A percentile compares a stretch with the other conserved stretches of the same genome.
phyloP scores from a whole-genome alignment of 92 coral and sea anemone species.

The Porites rus region DNA sequence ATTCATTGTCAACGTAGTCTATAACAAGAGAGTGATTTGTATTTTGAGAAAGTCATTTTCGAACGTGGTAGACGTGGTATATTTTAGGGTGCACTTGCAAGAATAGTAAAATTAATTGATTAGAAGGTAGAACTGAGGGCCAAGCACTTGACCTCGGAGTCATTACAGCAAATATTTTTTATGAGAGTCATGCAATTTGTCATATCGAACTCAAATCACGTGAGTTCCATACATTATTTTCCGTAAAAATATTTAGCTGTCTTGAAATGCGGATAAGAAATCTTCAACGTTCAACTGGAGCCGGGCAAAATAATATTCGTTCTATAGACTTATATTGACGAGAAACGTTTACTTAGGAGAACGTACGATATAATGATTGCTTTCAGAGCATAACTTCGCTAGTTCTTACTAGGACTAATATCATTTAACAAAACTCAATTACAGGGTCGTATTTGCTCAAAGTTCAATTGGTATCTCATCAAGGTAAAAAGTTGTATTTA shows the following conservation, averaged over 20 bases:
- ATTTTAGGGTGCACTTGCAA: slow-evolving; percentile 1
- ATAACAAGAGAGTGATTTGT: too few relatives aligned
- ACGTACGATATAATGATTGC: too few relatives aligned
- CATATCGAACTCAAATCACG: not conserved
- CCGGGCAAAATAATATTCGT: not conserved
- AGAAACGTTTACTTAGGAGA: not conserved
- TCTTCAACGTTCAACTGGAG: not conserved
- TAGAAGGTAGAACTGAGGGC: not conserved
- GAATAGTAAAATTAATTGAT: not conserved
- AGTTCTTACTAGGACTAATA: too few relatives aligned
- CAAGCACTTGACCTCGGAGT: slow-evolving; percentile 13
- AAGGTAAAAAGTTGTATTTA: too few relatives aligned
- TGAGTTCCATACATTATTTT: not conserved
- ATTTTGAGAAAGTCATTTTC: too few relatives aligned
- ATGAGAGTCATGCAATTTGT: not conserved
- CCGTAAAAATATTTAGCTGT: not conserved
- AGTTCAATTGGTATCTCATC: too few relatives aligned
- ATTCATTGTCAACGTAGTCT: too few relatives aligned
- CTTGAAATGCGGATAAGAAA: not conserved
- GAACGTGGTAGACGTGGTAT: not conserved
- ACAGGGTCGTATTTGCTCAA: too few relatives aligned
- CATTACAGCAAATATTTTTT: not conserved
- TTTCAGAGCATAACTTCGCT: too few relatives aligned
- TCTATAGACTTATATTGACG: too few relatives aligned
- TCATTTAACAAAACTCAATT: too few relatives aligned